These are phyloP conservation scores for Drosophila ustulata DNA, from an alignment of 2,888 invertebrate species.

Conservation along the genomic window DNA sequence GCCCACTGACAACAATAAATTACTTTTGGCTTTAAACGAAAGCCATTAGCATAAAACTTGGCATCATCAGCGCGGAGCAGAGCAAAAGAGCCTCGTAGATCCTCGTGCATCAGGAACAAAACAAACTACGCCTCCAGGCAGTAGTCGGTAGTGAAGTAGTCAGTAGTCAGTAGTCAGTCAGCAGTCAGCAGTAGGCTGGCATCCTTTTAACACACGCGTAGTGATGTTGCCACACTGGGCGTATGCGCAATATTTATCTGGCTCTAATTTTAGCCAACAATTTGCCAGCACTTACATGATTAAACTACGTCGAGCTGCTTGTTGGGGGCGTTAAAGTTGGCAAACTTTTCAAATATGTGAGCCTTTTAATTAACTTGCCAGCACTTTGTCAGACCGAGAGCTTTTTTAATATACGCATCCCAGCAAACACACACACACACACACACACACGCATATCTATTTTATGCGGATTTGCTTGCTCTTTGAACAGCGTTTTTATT, in stretches of 20 bases:
- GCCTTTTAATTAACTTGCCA: slow-evolving; percentile 78
- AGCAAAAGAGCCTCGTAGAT: background rate
- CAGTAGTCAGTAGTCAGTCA: background rate
- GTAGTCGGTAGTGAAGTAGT: background rate
- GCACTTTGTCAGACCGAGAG: slow-evolving; percentile 30
- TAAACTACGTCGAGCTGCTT: slow-evolving; percentile 68
- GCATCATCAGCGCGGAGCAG: slow-evolving; percentile 61
- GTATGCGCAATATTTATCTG: slow-evolving; percentile 81
- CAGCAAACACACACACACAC: background rate
- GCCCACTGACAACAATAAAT: slow-evolving; percentile 82
- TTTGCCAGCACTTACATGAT: slow-evolving; percentile 79
- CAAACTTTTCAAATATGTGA: slow-evolving; percentile 76
- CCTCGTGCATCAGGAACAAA: slow-evolving; percentile 8
- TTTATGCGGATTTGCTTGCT: slow-evolving; percentile 10
- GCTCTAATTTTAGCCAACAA: slow-evolving; percentile 81
- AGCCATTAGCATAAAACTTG: slow-evolving; percentile 82
- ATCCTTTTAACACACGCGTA: slow-evolving; percentile 62
- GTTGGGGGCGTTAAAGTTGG: slow-evolving; percentile 27
- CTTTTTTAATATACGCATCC: slow-evolving; percentile 50
- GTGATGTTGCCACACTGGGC: slow-evolving; percentile 49
- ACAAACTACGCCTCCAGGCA: slow-evolving; percentile 10
- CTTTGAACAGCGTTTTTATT: slow-evolving; percentile 46
- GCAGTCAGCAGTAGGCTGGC: background rate
- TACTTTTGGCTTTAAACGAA: slow-evolving; percentile 82
- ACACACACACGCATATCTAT: background rate